Base-by-base conservation (phyloP, 2,113 vertebrate species). In the Mustelus asterias region DNA sequence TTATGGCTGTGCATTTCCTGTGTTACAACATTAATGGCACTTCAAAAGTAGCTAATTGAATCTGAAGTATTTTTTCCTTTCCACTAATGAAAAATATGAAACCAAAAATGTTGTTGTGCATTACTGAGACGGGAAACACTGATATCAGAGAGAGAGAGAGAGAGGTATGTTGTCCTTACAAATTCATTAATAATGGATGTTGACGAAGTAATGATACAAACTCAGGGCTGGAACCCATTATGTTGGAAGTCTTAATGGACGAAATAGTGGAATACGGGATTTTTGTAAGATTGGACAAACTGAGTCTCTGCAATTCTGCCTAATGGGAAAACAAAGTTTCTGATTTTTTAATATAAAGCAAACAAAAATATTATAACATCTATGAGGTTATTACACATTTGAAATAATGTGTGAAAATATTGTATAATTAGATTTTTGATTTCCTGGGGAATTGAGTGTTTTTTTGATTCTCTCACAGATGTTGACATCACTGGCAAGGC, bases 401-500 rank as follows among this genome's bases (percentile, higher is more conserved):
- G 48, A 54, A 54, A 54, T 54, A 54, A 54, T 54, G 4, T 54
- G 48, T 54, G 48, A 54, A 54, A 2, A 4, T 54, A n/a, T 54
- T 54, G 20, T 69, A 69, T 20, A 22, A 69, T 22, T 69, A 69
- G 67, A 69, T 20, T 69, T 69, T 69, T 69, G 67, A 69, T 69
- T 22, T 69, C 14, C 67, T 2, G 4, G 67, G 20, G 67, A 69
- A 4, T 69, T 22, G 20, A 69, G 67, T 69, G 14, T 22, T 69
- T 69, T 69, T 69, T 69, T 69, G 16, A 18, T 69, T 69, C 20
- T 69, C 67, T 69, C 18, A 95, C 83, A 94, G 96, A 94, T 96
- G 96, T 94, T 94, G 70, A 41, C 96, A 4, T 54, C 48, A 54
- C 48, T 54, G 48, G 48, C 48, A 54, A 54, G 48, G 48, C 48